Base-by-base conservation (phyloP, 1,140 invertebrate genomes). In the Leptonema lineaticorne region DNA sequence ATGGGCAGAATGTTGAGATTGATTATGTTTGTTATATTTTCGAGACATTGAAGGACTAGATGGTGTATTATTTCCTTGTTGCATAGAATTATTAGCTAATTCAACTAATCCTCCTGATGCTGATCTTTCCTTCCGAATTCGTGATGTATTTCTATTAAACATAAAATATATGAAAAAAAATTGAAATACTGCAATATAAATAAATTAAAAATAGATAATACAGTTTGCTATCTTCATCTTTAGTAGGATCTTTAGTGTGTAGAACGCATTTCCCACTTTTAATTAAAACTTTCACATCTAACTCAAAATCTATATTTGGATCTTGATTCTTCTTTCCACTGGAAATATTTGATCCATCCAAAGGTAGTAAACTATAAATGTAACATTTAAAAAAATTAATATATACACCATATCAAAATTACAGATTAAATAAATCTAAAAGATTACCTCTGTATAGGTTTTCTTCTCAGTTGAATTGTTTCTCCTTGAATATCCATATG, bases 211-310 rank as follows among this genome's bases (percentile, higher is more conserved):
- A 22, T 18, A 27, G 45, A 45, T 45, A 2, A 30, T 69, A 81
- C 80, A 78, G 78, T 63, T 82, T 81, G 24, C 77, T 72, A 26
- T 84, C 76, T 57, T 94, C 92, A 41, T 94, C 91, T 68, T 83
- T 86, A 0, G 81, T 79, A 20, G 83, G 79, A 76, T 95, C 92
- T 79, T 96, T 97, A 0, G 95, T 97, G 80, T 98, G 95, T 2
- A 99, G 82, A 26, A 97, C 94, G 82, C 96, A 98, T 81, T 97
- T 96, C 0, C 96, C 96, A 74, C 94, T 95, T 76, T 97, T 97
- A 59, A 99, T 96, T 67, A 96, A 88, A 28, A 98, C 94, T 82
- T 97, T 97, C 0, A 99, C 92, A 80, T 98, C 95, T 69, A 98
- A 82, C 77, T 98, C 95, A 78, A 98, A 93, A 78, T 99, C 96